These are phyloP conservation scores for Isaurus tuberculatus DNA, from an alignment of 92 coral and sea anemone genomes.

Conservation along the genomic window DNA sequence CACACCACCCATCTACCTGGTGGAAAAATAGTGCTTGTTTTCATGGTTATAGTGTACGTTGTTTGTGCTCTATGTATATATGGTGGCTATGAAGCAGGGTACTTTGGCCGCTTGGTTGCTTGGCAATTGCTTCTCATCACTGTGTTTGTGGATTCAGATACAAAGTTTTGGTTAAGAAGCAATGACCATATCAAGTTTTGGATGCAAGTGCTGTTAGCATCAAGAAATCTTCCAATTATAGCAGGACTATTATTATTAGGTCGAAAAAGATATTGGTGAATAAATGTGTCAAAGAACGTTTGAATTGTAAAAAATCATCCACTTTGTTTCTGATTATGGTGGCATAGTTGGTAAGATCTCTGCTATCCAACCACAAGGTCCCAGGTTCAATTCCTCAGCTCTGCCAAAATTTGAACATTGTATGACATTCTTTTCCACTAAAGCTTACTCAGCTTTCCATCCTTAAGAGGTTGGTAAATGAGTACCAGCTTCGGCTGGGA, in stretches of 20 bases:
- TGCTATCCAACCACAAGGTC: no score
- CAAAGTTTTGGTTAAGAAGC: slow-evolving; percentile 83
- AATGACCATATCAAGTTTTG: slow-evolving; percentile 81
- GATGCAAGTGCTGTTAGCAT: slow-evolving; percentile 79
- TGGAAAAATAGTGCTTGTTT: slow-evolving; percentile 70
- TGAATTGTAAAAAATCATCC: no score
- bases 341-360: no score
- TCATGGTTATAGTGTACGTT: slow-evolving; percentile 71
- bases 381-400: no score
- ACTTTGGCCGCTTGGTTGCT: slow-evolving; percentile 87
- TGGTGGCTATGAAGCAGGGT: slow-evolving; percentile 92
- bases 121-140: slow-evolving; percentile 83
- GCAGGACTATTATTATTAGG: slow-evolving; percentile 84
- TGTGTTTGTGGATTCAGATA: slow-evolving; percentile 84
- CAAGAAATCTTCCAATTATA: slow-evolving; percentile 82
- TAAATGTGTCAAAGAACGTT: not conserved
- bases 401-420: no score
- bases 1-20: slow-evolving; percentile 84
- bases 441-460: no score
- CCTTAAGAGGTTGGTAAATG: no score
- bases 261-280: slow-evolving; percentile 85
- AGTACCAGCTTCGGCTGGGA: no score
- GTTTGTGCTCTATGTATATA: slow-evolving; percentile 85
- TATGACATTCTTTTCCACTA: no score
- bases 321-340: no score